Conservation (phyloP, 2,113 vertebrate species). For the Rhinoderma darwinii region DNA sequence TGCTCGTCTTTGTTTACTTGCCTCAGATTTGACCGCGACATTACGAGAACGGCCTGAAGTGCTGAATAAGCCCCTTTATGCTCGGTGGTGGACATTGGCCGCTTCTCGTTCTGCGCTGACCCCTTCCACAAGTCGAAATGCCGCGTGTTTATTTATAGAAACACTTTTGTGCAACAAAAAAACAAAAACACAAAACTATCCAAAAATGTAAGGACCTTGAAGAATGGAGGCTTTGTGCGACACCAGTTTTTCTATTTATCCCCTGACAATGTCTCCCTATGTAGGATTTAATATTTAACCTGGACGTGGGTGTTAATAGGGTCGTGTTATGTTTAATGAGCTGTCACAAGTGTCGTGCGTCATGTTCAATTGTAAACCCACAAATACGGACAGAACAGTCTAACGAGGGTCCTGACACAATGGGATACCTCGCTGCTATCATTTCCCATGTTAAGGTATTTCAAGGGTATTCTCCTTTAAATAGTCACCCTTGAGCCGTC, state of each 20-base stretch:
- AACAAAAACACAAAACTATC: conserved; percentile 78
- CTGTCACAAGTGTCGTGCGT: conserved; percentile 35
- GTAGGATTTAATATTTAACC: conserved; percentile 41
- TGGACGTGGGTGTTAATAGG: conserved; percentile 51
- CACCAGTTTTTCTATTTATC: conserved; percentile 70
- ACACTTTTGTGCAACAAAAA: conserved; percentile 69
- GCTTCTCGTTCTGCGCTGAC: conserved; percentile 72
- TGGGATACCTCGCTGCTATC: neutral
- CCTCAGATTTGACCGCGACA: conserved; percentile 67
- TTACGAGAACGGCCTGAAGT: conserved; percentile 68
- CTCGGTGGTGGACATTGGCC: conserved; percentile 68
- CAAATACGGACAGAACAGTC: neutral
- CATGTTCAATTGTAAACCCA: conserved; percentile 5
- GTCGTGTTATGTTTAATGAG: conserved; percentile 54
- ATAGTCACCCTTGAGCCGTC: neutral
- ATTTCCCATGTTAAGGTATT: neutral
- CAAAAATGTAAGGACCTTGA: conserved; percentile 76
- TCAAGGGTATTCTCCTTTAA: neutral
- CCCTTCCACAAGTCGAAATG: conserved; percentile 74
- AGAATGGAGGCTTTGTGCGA: conserved; percentile 78
- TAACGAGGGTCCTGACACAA: neutral
- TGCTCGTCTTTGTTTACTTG: conserved; percentile 64
- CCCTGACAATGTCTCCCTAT: conserved; percentile 69
- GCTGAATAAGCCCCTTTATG: conserved; percentile 76
- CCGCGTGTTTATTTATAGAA: conserved; percentile 79